Evolutionary conservation across 1,140 invertebrate genomes (phyloP).

Genomic region (Anadara kagoshimensis): DNA sequence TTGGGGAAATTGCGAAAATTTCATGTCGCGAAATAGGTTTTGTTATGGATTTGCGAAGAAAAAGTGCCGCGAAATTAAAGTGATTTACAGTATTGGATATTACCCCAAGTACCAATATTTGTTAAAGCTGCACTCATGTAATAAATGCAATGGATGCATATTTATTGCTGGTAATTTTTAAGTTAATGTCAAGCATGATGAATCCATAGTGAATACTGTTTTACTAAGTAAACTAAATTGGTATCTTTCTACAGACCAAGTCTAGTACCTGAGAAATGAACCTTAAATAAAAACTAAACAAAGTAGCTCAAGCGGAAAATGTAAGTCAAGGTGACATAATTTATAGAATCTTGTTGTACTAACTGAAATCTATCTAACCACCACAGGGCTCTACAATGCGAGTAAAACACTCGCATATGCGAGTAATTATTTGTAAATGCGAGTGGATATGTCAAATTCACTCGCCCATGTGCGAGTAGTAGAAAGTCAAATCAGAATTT

Average conservation of each 20-base stretch:
- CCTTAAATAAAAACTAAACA: background rate
- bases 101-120: background rate
- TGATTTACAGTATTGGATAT: too few species aligned
- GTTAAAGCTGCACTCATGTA: background rate
- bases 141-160: background rate
- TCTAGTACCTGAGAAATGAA: background rate
- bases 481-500: too few species aligned
- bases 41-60: too few species aligned
- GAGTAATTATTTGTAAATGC: too few species aligned
- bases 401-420: too few species aligned
- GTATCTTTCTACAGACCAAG: background rate
- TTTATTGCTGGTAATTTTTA: background rate
- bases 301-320: background rate
- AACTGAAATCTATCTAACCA: background rate
- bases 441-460: too few species aligned
- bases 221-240: background rate
- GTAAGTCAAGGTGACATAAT: background rate
- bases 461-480: too few species aligned
- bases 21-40: too few species aligned
- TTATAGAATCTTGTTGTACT: background rate
- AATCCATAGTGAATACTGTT: background rate
- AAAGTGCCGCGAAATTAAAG: too few species aligned
- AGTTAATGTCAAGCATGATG: background rate
- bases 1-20: too few species aligned
- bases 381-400: too few species aligned